Evolutionary conservation across 2,113 vertebrate genomes (phyloP), one percentile per base, ranked within the genome.

Genomic region (Zapus hudsonius): DNA sequence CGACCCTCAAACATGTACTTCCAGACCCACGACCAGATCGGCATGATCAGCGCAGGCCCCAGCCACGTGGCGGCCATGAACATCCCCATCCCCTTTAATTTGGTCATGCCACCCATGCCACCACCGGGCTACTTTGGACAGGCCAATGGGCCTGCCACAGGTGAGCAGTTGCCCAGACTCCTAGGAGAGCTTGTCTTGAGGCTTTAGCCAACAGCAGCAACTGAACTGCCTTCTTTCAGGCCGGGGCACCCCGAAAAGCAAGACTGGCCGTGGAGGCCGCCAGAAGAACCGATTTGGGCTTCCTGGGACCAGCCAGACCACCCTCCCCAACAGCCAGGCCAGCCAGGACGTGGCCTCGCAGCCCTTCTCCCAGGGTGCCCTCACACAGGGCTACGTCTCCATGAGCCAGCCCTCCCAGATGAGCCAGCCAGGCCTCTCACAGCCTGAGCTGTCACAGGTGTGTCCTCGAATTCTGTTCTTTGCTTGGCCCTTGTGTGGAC

Each of bases 361-460:
- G 98, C 98, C 99, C 11, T 99, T 99, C 98, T 99, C 99, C 0
- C 99, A 99, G 98, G 99, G 99, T 0, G 99, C 99, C 0, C 98
- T 99, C 96, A 99, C 99, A 2, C 99, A 99, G 98, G 99, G 99
- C 73, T 99, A 99, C 95, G 99, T 99, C 98, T 99, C 99, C 97
- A 99, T 99, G 99, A 99, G 99, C 97, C 99, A 99, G 96, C 99
- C 99, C 3, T 99, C 99, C 0, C 99, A 99, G 98, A 99, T 99
- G 99, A 99, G 99, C 97, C 99, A 99, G 97, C 99, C 99, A 3
- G 99, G 99, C 95, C 99, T 99, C 87, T 99, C 99, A 89, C 99
- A 99, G 90, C 99, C 99, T 0, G 99, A 99, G 95, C 98, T 99
- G 95, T 99, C 99, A 38, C 99, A 99, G 98, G 99, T 99, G 97